A percentile compares a stretch with the other conserved stretches of the same genome.
Evolutionary conservation across 2,797 vertebrate species (phyloP).

Genomic region (Smutsia temminckii): DNA sequence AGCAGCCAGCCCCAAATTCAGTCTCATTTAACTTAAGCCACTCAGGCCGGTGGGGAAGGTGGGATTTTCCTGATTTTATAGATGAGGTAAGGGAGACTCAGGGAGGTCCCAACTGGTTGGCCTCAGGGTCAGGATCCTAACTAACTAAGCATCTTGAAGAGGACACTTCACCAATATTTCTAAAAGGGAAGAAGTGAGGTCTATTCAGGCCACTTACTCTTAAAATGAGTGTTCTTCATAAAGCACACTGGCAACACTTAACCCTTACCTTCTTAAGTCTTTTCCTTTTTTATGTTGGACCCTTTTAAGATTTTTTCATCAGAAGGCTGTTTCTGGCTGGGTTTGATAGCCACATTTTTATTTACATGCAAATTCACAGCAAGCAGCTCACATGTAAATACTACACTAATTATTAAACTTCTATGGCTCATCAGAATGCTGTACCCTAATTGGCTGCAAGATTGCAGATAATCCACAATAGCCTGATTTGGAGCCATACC

Average conservation of each 20-base stretch:
- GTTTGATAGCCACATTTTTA: slow-evolving; percentile 76
- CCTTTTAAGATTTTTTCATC: slow-evolving; percentile 38
- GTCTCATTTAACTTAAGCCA: not conserved
- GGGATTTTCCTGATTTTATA: not conserved
- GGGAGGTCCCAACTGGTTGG: not conserved
- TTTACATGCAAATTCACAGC: slow-evolving; percentile 82
- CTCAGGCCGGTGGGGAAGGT: not conserved
- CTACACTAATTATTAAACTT: slow-evolving; percentile 82
- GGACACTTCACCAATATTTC: not conserved
- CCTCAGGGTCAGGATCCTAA: not conserved
- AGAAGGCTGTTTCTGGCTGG: slow-evolving; percentile 34
- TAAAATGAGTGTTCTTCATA: not conserved
- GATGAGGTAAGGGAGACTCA: not conserved
- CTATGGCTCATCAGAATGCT: slow-evolving; percentile 80
- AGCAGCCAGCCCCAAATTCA: not conserved
- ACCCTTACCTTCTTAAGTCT: slow-evolving; percentile 54
- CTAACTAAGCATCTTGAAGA: not conserved
- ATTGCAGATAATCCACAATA: slow-evolving; percentile 70
- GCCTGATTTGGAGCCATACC: slow-evolving; percentile 77
- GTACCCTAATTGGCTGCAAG: slow-evolving; percentile 79
- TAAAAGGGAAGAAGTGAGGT: not conserved
- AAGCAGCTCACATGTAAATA: slow-evolving; percentile 80
- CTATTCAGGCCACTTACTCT: not conserved
- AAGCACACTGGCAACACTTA: not conserved
- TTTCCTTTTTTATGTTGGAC: slow-evolving; percentile 30